Conservation (phyloP, 92 coral and sea anemone species). For the Pocillopora meandrina region DNA sequence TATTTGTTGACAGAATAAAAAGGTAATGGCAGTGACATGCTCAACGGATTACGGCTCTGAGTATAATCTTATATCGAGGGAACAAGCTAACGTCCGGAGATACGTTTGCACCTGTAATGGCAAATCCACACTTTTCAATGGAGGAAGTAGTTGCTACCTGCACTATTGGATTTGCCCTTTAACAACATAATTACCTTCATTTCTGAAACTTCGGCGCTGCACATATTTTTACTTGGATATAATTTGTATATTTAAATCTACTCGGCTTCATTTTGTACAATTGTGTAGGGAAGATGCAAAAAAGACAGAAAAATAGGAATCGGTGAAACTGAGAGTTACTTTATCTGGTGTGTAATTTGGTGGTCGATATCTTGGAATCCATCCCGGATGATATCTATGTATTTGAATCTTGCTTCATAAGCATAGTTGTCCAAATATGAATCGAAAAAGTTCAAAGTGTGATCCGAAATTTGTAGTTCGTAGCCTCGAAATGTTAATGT, state of each 20-base stretch:
- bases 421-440: too few species aligned
- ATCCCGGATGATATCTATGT: too few species aligned
- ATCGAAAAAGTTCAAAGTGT: too few species aligned
- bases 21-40: conserved; percentile 47
- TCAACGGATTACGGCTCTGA: conserved; percentile 36
- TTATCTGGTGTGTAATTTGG: too few species aligned
- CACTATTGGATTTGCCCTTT: conserved; percentile 28
- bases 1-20: conserved; percentile 12
- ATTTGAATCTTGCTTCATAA: too few species aligned
- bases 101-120: conserved; percentile 37
- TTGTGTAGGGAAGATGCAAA: too few species aligned
- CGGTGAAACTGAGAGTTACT: too few species aligned
- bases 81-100: background rate
- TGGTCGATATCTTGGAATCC: too few species aligned
- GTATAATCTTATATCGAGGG: conserved; percentile 6
- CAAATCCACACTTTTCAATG: background rate
- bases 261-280: background rate
- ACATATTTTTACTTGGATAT: background rate
- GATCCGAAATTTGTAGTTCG: too few species aligned
- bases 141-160: background rate
- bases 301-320: too few species aligned
- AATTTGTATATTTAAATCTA: background rate
- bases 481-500: too few species aligned
- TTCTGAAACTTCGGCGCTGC: background rate
- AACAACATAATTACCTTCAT: background rate